Base-by-base conservation (phyloP, 2,113 vertebrate genomes). In the Sula dactylatra region DNA sequence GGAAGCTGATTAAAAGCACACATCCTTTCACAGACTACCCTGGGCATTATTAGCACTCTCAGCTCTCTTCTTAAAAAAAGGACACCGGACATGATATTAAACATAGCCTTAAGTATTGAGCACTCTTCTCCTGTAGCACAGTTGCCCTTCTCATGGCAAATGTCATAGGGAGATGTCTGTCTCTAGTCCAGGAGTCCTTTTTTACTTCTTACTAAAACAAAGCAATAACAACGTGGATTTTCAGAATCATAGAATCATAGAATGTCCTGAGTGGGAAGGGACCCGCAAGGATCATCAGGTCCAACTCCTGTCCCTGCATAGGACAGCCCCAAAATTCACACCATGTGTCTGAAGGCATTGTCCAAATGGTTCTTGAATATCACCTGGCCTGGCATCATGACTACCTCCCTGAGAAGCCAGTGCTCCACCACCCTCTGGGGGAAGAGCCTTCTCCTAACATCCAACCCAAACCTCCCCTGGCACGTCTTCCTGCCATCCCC, bases 1-100 rank as follows among this genome's bases (percentile, higher is more conserved):
- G 61, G 76, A 88, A 94, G 76, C 62, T 93, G 76, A 86, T 90
- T 92, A 83, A 81, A 83, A 88, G 62, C 71, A 88, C 50, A 16
- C 61, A 86, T 65, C 62, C 52, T 92, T 82, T 82, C 88, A 82
- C 20, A 56, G 45, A 36, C 62, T 56, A 66, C 36, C 19, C 34
- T 70, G 44, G 20, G 38, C 55, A 58, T 88, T 73, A 58, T 91
- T 73, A 90, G 52, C 59, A 74, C 20, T 56, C n/a, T 9, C 64
- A 92, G 70, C 34, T 94, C 70, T 82, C 67, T 71, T 49, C 40
- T 80, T 73, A 32, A 14, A 26, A 26, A 50, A 85, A 72, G 59
- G 45, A 73, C 55, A 86, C 50, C 4, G 11, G 38, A 34, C 40
- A 88, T 64, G 40, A 55, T 65, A 45, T 80, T 81, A 91, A 91